A percentile compares a stretch with the other conserved stretches of the same genome.
These are phyloP conservation scores for Papilio protenor DNA, from an alignment of 2,888 invertebrate species.

Conservation along the genomic window DNA sequence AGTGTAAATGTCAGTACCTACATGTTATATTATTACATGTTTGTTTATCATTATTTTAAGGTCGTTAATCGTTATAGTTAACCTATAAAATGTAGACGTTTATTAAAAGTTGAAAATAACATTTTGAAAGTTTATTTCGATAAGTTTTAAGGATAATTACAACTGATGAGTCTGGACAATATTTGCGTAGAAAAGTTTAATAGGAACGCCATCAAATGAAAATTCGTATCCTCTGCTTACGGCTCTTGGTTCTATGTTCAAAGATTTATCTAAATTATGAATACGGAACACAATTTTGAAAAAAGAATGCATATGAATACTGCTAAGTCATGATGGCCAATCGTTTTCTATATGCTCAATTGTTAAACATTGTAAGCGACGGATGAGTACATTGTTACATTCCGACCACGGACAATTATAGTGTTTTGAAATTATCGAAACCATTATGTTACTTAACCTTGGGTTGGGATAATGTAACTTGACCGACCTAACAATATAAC, in stretches of 20 bases:
- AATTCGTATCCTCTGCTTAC: background rate
- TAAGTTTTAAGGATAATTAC: no score
- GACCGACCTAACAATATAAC: background rate
- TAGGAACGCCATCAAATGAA: background rate
- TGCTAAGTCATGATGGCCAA: background rate
- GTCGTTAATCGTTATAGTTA: no score
- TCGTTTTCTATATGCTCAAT: background rate
- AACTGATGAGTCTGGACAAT: no score
- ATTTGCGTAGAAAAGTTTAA: no score
- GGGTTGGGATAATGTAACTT: background rate
- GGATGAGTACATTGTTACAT: background rate
- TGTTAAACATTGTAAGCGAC: background rate
- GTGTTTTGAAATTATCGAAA: constrained; percentile 3
- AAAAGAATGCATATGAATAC: background rate
- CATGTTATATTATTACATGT: background rate
- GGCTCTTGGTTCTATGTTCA: background rate
- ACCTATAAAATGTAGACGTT: no score
- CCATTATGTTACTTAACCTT: background rate
- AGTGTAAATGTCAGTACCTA: background rate
- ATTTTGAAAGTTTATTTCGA: no score
- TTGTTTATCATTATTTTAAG: background rate
- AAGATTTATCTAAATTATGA: background rate
- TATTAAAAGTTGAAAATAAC: background rate
- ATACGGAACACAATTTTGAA: background rate
- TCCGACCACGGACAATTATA: background rate